These are phyloP conservation scores for Neogobius melanostomus DNA, from an alignment of 2,113 vertebrate species.

Conservation along the genomic window DNA sequence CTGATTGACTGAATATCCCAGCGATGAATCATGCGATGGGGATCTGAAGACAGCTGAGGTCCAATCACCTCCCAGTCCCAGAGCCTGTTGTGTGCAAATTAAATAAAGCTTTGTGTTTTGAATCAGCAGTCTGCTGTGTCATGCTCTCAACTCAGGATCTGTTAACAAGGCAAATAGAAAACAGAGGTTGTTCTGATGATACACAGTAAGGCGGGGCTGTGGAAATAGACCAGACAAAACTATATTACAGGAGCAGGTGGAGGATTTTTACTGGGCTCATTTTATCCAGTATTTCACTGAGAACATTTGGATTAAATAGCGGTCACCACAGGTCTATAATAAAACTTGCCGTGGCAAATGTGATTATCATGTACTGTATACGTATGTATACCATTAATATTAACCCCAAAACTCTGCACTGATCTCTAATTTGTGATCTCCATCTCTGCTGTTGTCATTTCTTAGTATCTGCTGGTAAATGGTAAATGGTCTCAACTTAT, in stretches of 20 bases:
- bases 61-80: constrained; percentile 12
- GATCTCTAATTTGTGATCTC: too few species aligned
- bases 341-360: too few species aligned
- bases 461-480: too few species aligned
- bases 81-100: constrained; percentile 21
- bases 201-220: not conserved
- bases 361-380: too few species aligned
- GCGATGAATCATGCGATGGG: constrained; percentile 39
- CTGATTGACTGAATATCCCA: constrained; percentile 16
- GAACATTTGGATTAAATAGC: not conserved
- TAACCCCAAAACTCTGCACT: too few species aligned
- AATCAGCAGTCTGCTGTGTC: constrained; percentile 6
- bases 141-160: not conserved
- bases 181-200: not conserved
- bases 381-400: too few species aligned
- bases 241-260: not conserved
- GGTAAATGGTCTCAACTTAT: too few species aligned
- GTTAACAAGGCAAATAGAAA: constrained; percentile 3
- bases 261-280: not conserved
- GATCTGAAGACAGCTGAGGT: constrained; percentile 16
- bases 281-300: not conserved
- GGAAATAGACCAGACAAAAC: not conserved
- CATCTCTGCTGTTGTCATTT: too few species aligned
- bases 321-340: not conserved
- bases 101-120: constrained; percentile 5